Base-by-base conservation (phyloP, 2,797 vertebrate genomes). In the Eulemur rubriventer region DNA sequence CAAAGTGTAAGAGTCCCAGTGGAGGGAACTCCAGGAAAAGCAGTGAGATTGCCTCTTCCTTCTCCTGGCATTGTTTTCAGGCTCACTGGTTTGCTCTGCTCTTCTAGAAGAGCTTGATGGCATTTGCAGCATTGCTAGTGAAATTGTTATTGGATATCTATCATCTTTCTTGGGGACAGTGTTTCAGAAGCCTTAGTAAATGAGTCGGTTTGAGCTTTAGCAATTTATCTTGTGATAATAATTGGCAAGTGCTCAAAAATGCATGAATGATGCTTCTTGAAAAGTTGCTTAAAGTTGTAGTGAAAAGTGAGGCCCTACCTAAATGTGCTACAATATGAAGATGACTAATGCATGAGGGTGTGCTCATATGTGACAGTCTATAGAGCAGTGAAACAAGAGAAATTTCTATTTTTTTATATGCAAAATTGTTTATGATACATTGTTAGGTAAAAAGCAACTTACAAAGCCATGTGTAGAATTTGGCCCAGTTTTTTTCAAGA, bases 361-460 rank as follows among this genome's bases (percentile, higher is more conserved):
- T 43, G 11, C 13, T 26, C 17, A 67, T n/a, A 2, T 28, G 17
- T 61, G 55, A 35, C 43, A 38, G 35, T 46, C 4, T 18, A n/a
- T 1, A 86, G 26, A 28, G 7, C 2, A 30, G 48, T 55, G 72
- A 84, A 46, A 67, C 5, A 35, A 95, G n/a, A 76, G 11, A 86
- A 82, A 75, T 17, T 41, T 67, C 57, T 26, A 28, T 52, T 79
- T 84, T 84, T 65, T 69, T 52, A 35, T n/a, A n/a, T 92, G 33
- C 82, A 80, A 79, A 82, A 26, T 41, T 70, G 12, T 57, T 57
- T 24, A 35, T 41, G 13, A n/a, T 52, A 43, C 59, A 46, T n/a
- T 82, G 14, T 65, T 35, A 83, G 79, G 30, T 50, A 89, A 97
- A 94, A 83, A 82, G 41, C 81, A 87, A 90, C 20, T 91, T 83